These are phyloP conservation scores for Aselliscus stoliczkanus DNA, from an alignment of 2,797 vertebrate genomes.

Conservation along the genomic window DNA sequence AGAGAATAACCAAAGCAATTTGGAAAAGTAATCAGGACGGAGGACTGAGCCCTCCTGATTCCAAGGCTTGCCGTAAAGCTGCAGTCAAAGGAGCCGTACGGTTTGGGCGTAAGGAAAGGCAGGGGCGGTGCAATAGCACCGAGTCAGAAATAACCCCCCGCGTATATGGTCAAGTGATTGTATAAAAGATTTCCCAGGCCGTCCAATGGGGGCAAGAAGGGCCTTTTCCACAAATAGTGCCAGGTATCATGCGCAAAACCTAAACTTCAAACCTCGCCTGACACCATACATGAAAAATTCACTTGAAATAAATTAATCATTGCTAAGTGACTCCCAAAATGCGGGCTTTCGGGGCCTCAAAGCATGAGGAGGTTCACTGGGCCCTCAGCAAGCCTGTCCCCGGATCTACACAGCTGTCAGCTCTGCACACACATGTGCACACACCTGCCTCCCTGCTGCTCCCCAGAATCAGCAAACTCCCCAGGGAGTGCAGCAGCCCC, in stretches of 20 bases:
- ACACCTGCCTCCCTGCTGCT: not conserved
- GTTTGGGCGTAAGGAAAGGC: accelerated
- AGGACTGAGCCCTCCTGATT: accelerated
- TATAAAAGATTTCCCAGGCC: not conserved
- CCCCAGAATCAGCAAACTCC: not conserved
- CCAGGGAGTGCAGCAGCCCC: accelerated
- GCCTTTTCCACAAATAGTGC: not conserved
- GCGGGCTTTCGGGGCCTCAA: not conserved
- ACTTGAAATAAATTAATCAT: not conserved
- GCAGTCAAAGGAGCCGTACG: accelerated
- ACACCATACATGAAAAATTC: too few species aligned
- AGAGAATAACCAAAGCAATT: too few species aligned
- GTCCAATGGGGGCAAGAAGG: accelerated
- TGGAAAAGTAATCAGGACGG: not conserved
- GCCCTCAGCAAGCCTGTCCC: not conserved
- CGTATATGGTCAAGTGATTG: accelerated
- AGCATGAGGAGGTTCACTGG: accelerated
- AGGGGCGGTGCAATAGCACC: accelerated
- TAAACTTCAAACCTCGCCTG: not conserved
- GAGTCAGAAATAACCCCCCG: not conserved
- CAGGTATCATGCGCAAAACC: not conserved
- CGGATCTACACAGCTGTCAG: not conserved
- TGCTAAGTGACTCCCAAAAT: not conserved
- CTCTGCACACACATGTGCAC: not conserved
- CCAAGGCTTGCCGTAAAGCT: accelerated